These are phyloP conservation scores for Latheticus oryzae DNA, from an alignment of 2,888 invertebrate species.

Conservation along the genomic window DNA sequence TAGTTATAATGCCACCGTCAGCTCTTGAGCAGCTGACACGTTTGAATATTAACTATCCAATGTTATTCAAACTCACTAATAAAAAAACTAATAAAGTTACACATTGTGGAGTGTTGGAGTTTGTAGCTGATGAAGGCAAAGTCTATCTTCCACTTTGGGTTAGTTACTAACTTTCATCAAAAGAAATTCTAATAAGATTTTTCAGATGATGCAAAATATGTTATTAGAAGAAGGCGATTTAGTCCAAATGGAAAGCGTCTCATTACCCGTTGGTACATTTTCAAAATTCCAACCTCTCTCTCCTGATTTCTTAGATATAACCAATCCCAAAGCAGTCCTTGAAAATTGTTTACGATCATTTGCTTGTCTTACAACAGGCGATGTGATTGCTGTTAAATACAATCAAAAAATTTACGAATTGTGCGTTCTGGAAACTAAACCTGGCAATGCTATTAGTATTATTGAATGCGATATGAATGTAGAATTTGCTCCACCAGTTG, in stretches of 20 bases:
- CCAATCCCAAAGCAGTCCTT: constrained; percentile 95
- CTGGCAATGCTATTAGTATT: constrained; percentile 95
- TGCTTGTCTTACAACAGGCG: constrained; percentile 96
- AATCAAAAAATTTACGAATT: constrained; percentile 97
- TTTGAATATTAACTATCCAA: constrained; percentile 96
- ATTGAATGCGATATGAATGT: constrained; percentile 99
- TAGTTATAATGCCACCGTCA: constrained; percentile 98
- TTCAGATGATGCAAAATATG: constrained; percentile 61
- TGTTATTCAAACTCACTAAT: constrained; percentile 96
- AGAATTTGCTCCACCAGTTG: constrained; percentile 97
- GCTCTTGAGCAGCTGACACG: constrained; percentile 93
- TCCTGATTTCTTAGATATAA: constrained; percentile 96
- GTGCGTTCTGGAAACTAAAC: constrained; percentile 95
- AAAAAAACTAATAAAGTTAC: constrained; percentile 85
- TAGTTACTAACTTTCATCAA: constrained; percentile 50
- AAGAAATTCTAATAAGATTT: constrained; percentile 19
- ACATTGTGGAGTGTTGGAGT: constrained; percentile 97
- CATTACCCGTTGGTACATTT: constrained; percentile 94
- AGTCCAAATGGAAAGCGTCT: constrained; percentile 91
- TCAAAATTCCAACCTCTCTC: constrained; percentile 98
- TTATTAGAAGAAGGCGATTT: constrained; percentile 89
- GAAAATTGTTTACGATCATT: constrained; percentile 95
- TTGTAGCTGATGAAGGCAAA: constrained; percentile 98
- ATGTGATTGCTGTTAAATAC: constrained; percentile 97
- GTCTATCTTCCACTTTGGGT: constrained; percentile 99